phyloP scores from a whole-genome alignment of 2,113 vertebrate species.

The Ovibos moschatus region DNA sequence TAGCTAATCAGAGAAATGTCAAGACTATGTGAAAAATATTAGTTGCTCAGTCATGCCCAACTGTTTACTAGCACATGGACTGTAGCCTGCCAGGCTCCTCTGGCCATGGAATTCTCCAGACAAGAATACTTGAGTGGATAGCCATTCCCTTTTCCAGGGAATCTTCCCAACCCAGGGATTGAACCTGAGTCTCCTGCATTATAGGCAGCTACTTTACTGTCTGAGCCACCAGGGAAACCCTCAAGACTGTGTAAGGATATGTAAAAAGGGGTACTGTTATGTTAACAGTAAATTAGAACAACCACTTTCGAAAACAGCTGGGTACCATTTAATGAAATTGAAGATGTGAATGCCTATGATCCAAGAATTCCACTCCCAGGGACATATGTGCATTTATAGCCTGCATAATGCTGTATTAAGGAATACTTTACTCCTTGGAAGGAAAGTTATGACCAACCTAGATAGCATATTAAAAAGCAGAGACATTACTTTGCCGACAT shows the following conservation, averaged over 20 bases:
- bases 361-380: background rate
- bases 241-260: background rate
- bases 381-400: background rate
- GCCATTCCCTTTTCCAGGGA: background rate
- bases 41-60: background rate
- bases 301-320: background rate
- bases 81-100: background rate
- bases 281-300: background rate
- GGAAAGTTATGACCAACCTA: too few species aligned
- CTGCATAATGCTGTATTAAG: background rate
- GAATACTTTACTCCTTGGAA: background rate
- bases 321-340: background rate
- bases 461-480: too few species aligned
- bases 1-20: background rate
- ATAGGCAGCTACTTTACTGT: background rate
- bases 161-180: background rate
- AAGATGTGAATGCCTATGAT: background rate
- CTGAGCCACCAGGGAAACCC: background rate
- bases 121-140: background rate
- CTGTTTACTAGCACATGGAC: background rate
- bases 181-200: background rate
- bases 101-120: background rate
- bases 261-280: background rate
- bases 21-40: background rate
- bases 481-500: too few species aligned